Conservation (phyloP, 2,888 invertebrate species). For the Tridacna gigas region DNA sequence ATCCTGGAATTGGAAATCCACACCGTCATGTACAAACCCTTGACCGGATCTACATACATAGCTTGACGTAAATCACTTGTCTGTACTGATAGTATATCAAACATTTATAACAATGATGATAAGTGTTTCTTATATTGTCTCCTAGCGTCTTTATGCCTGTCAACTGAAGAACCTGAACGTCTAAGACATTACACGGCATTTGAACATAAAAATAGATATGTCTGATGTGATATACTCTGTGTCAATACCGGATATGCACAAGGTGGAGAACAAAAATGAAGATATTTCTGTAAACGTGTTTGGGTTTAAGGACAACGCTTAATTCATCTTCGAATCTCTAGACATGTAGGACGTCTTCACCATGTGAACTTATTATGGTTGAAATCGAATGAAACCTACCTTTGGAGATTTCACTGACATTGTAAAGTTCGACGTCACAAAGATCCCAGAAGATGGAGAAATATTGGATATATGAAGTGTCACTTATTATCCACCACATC, state of each 20-base stretch:
- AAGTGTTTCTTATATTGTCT: constrained; percentile 49
- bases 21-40: constrained; percentile 44
- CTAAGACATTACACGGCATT: constrained; percentile 29
- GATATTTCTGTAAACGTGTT: constrained; percentile 55
- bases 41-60: constrained; percentile 41
- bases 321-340: constrained; percentile 38
- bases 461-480: constrained; percentile 46
- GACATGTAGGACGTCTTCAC: constrained; percentile 21
- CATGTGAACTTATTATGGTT: constrained; percentile 55
- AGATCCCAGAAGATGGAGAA: too few species aligned
- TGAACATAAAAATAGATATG: constrained; percentile 42
- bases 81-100: constrained; percentile 14
- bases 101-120: constrained; percentile 42
- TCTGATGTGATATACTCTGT: constrained; percentile 40
- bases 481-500: constrained; percentile 28
- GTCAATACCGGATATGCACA: constrained; percentile 30
- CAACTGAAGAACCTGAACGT: constrained; percentile 10
- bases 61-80: constrained; percentile 28
- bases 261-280: constrained; percentile 48
- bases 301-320: constrained; percentile 47
- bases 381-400: constrained; percentile 25
- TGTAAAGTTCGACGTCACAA: constrained; percentile 31
- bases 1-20: constrained; percentile 42
- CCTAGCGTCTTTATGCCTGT: constrained; percentile 36
- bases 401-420: constrained; percentile 33